phyloP scores from a whole-genome alignment of 2,113 vertebrate genomes.

The Eidolon helvum region DNA sequence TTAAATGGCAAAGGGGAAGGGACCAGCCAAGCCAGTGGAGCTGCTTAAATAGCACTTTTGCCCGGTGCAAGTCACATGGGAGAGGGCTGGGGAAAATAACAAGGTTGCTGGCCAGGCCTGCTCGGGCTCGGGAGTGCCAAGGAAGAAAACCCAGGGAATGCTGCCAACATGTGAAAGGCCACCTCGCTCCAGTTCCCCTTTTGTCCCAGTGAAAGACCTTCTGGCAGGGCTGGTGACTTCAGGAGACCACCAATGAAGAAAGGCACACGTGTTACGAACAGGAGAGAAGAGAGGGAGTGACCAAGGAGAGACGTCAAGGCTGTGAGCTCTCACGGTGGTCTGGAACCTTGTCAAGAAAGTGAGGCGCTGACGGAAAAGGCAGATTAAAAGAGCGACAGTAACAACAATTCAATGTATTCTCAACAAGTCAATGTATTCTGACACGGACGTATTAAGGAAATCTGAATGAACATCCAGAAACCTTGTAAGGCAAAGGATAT shows the following conservation, averaged over 20 bases:
- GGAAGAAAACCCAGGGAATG: conserved; percentile 27
- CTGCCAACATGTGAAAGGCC: conserved; percentile 56
- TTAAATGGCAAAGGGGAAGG: conserved; percentile 54
- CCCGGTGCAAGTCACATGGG: conserved; percentile 59
- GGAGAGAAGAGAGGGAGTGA: neutral
- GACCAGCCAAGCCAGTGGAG: neutral
- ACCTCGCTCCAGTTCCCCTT: conserved; percentile 58
- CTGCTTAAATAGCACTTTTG: conserved; percentile 63
- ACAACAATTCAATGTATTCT: neutral
- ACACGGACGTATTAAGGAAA: neutral
- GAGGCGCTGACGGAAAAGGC: neutral
- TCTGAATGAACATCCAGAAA: neutral
- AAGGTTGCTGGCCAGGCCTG: conserved; percentile 37
- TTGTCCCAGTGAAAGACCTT: conserved; percentile 57
- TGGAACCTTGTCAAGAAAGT: neutral
- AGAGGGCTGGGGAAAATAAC: conserved; percentile 27
- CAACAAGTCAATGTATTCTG: neutral
- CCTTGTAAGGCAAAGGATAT: neutral
- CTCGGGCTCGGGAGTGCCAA: neutral
- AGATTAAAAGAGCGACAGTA: neutral
- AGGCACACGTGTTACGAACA: neutral
- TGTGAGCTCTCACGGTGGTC: neutral
- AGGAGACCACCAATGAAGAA: conserved; percentile 63
- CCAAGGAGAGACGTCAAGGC: neutral
- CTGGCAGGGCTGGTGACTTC: conserved; percentile 54